A percentile compares a stretch with the other conserved stretches of the same genome.
Conservation (phyloP, 1,140 invertebrate species). For the Bombus soroeensis region DNA sequence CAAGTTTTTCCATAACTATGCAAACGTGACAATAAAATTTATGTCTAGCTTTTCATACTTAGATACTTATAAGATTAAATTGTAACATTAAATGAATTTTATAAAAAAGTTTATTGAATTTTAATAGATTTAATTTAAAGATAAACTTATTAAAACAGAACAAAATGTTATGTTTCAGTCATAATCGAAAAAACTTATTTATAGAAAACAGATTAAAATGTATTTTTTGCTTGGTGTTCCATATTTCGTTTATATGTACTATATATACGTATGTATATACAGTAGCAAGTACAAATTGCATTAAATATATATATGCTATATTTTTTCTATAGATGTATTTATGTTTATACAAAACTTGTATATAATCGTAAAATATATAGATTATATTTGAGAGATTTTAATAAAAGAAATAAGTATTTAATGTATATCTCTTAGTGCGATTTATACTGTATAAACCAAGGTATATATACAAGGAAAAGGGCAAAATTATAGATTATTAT, state of each 20-base stretch:
- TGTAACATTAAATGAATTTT: background rate
- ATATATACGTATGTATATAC: background rate
- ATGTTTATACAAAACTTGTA: conserved; percentile 19
- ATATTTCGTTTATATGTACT: background rate
- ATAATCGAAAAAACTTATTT: background rate
- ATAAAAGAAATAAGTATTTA: background rate
- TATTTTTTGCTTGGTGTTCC: background rate
- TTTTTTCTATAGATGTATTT: conserved; percentile 11
- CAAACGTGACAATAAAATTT: background rate
- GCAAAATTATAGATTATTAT: conserved; percentile 3
- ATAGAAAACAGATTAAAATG: background rate
- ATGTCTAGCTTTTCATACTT: background rate
- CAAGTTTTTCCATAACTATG: background rate
- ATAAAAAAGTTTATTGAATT: background rate
- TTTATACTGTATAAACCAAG: background rate
- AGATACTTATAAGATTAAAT: background rate
- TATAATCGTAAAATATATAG: conserved; percentile 10
- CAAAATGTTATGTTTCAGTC: background rate
- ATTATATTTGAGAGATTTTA: conserved; percentile 7
- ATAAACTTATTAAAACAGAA: background rate
- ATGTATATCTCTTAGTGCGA: background rate
- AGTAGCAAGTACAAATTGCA: background rate
- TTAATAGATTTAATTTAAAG: background rate
- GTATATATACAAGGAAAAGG: conserved; percentile 14
- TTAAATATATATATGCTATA: background rate